Conservation (phyloP, 2,797 vertebrate genomes). For the Garrulus glandarius region DNA sequence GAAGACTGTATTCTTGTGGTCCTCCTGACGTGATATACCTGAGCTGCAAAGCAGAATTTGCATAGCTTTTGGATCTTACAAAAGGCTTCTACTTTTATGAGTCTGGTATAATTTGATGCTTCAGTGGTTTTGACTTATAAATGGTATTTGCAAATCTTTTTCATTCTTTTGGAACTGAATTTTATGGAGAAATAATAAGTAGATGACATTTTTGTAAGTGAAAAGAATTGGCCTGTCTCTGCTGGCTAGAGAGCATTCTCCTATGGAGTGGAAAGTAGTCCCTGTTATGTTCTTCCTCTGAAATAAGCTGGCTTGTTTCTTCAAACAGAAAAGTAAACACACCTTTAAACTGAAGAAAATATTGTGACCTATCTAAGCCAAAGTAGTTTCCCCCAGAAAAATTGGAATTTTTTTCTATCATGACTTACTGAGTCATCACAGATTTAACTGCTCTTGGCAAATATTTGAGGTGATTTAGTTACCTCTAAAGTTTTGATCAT, state of each 20-base stretch:
- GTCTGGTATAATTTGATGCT: conserved; percentile 28
- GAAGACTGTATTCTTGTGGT: neutral
- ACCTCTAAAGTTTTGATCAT: neutral
- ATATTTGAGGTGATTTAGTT: neutral
- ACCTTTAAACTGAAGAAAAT: neutral
- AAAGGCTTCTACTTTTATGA: neutral
- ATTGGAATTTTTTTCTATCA: neutral
- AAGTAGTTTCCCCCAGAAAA: neutral
- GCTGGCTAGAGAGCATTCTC: neutral
- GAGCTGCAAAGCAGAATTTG: conserved; percentile 34
- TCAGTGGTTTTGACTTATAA: conserved; percentile 29
- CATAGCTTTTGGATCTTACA: conserved; percentile 14
- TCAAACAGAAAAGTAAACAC: neutral
- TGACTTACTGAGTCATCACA: neutral
- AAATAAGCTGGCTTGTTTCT: neutral
- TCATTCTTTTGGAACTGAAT: conserved; percentile 8
- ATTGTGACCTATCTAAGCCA: neutral
- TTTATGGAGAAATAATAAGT: conserved; percentile 11
- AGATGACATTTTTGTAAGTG: neutral
- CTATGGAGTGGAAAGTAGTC: neutral
- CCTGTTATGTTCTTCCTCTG: neutral
- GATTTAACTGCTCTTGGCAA: neutral
- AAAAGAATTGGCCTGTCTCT: neutral
- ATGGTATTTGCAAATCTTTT: neutral
- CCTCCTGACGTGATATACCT: neutral